A percentile compares a stretch with the other conserved stretches of the same genome.
Conservation (phyloP, 2,113 vertebrate genomes). For the Aldabrachelys gigantea region DNA sequence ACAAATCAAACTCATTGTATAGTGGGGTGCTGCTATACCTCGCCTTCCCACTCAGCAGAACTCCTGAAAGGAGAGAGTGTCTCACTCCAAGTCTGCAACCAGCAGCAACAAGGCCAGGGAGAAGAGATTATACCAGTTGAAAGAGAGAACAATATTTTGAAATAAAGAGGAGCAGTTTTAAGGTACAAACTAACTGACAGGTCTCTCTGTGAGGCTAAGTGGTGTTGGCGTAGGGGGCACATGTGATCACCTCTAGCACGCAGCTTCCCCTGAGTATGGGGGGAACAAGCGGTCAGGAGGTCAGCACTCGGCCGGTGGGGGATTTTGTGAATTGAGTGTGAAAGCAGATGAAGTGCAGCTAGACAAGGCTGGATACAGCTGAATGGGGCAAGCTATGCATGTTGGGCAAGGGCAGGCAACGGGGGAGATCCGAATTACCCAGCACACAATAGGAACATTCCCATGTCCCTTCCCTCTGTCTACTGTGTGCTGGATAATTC, state of each 20-base stretch:
- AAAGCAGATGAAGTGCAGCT: background rate
- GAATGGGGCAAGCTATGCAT: background rate
- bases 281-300: rapidly evolving
- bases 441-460: no score
- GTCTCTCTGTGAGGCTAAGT: background rate
- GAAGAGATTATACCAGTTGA: background rate
- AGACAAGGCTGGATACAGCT: background rate
- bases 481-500: no score
- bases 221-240: background rate
- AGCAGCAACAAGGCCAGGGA: slow-evolving; percentile 9
- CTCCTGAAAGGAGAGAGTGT: background rate
- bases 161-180: slow-evolving; percentile 15
- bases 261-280: background rate
- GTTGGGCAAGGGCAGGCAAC: background rate
- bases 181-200: rapidly evolving
- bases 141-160: background rate
- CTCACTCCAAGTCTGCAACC: background rate
- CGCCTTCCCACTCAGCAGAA: rapidly evolving
- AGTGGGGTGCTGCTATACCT: background rate
- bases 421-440: background rate
- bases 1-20: background rate
- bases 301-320: rapidly evolving
- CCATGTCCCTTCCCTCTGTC: no score
- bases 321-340: background rate
- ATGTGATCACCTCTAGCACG: background rate